Evolutionary conservation across 2,888 invertebrate genomes (phyloP).

Genomic region (Diarsia dahlii): DNA sequence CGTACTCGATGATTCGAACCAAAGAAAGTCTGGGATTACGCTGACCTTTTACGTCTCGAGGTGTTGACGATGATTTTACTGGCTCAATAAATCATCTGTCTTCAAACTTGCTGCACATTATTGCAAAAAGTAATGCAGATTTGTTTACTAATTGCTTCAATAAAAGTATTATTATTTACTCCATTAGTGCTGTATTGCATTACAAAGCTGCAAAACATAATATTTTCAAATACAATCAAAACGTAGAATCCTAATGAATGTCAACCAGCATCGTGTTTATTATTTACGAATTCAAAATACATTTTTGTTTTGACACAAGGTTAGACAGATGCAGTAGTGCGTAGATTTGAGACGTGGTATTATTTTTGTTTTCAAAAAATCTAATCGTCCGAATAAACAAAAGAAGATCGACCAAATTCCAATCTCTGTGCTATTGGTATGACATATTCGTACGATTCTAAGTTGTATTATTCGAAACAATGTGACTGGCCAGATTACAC

Average conservation of each 20-base stretch:
- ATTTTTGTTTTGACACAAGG: conserved; percentile 52
- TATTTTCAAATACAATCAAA: conserved; percentile 6
- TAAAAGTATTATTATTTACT: conserved; percentile 5
- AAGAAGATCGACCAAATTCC: conserved; percentile 31
- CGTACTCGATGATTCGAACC: conserved; percentile 29
- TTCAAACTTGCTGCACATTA: conserved; percentile 5
- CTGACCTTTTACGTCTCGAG: conserved; percentile 28
- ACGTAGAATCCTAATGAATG: neutral
- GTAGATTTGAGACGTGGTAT: conserved; percentile 43
- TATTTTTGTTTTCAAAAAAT: conserved; percentile 37
- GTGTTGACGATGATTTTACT: conserved; percentile 25
- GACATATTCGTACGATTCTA: conserved; percentile 14
- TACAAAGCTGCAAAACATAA: conserved; percentile 10
- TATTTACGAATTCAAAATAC: conserved; percentile 47
- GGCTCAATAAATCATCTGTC: conserved; percentile 7
- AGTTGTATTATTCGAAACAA: conserved; percentile 23
- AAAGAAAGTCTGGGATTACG: conserved; percentile 41
- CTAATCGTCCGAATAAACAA: conserved; percentile 33
- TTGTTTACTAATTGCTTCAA: conserved; percentile 1
- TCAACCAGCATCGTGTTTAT: conserved; percentile 45
- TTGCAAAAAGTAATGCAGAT: neutral
- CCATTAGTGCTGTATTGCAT: neutral
- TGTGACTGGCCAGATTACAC: conserved; percentile 22
- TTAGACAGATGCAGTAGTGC: conserved; percentile 43
- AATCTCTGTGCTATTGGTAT: conserved; percentile 1